Conservation (phyloP, 2,113 vertebrate genomes). For the Oplegnathus fasciatus region DNA sequence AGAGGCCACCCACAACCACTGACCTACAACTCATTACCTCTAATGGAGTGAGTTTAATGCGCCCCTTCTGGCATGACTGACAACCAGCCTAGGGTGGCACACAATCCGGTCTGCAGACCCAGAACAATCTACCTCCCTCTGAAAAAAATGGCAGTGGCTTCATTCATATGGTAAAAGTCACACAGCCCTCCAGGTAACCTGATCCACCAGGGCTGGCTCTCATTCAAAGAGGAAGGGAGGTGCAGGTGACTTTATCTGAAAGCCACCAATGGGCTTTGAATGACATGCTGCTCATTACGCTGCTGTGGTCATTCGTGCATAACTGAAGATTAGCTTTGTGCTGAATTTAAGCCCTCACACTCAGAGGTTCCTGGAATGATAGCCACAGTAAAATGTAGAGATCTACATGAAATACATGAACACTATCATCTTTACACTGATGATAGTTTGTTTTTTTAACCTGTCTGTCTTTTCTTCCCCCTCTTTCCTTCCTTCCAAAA, state of each 20-base stretch:
- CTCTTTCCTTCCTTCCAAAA: neutral
- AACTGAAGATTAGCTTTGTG: slow-evolving; percentile 72
- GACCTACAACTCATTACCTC: slow-evolving; percentile 80
- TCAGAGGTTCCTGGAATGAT: neutral
- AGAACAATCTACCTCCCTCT: slow-evolving; percentile 56
- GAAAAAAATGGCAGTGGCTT: slow-evolving; percentile 58
- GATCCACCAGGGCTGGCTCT: slow-evolving; percentile 63
- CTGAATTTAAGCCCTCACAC: slow-evolving; percentile 35
- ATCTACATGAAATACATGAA: neutral
- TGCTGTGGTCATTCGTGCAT: slow-evolving; percentile 71
- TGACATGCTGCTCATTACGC: slow-evolving; percentile 71
- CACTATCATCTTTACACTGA: neutral
- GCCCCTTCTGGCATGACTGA: slow-evolving; percentile 71
- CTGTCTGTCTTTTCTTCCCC: neutral
- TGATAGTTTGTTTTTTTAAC: neutral
- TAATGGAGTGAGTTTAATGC: slow-evolving; percentile 81
- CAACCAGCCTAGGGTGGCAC: slow-evolving; percentile 61
- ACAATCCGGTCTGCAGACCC: slow-evolving; percentile 63
- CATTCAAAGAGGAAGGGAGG: slow-evolving; percentile 65
- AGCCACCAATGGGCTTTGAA: slow-evolving; percentile 72
- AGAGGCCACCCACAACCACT: slow-evolving; percentile 68
- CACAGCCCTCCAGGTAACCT: slow-evolving; percentile 73
- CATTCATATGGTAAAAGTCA: slow-evolving; percentile 81
- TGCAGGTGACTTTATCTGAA: slow-evolving; percentile 76
- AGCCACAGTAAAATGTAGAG: neutral